These are phyloP conservation scores for Aulostomus chinensis DNA, from an alignment of 2,797 vertebrate species.

Conservation along the genomic window DNA sequence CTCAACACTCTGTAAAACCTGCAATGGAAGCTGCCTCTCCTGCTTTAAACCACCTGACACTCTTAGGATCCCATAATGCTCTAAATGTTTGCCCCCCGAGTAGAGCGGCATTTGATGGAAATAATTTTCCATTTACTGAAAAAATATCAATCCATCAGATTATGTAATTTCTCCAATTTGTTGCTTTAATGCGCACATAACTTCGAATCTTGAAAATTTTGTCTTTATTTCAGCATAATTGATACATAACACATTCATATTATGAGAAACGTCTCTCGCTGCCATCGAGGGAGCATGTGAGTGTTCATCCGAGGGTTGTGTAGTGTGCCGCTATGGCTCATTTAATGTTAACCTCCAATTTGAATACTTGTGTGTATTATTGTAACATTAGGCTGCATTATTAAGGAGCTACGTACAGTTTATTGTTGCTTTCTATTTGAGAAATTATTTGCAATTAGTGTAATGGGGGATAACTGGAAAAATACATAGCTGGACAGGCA, in stretches of 20 bases:
- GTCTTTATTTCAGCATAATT: too few species aligned
- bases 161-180: too few species aligned
- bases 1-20: constrained; percentile 62
- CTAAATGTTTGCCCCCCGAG: too few species aligned
- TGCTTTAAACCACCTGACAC: constrained; percentile 4
- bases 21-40: too few species aligned
- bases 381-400: constrained; percentile 47
- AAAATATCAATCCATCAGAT: background rate
- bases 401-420: constrained; percentile 42
- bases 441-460: constrained; percentile 63
- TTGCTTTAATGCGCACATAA: too few species aligned
- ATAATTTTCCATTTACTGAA: too few species aligned
- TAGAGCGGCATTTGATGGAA: too few species aligned
- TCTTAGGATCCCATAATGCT: constrained; percentile 5
- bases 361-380: constrained; percentile 57
- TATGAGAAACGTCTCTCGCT: too few species aligned
- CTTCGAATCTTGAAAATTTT: too few species aligned
- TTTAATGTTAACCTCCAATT: constrained; percentile 51
- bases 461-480: constrained; percentile 48
- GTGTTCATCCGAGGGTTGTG: constrained; percentile 65
- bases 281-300: background rate
- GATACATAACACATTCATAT: too few species aligned
- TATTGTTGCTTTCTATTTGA: constrained; percentile 51
- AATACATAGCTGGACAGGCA: constrained; percentile 35
- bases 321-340: constrained; percentile 60